Percentiles rank a stretch among this genome's conserved stretches.
These are phyloP conservation scores for Hofmannophila pseudospretella DNA, from an alignment of 2,888 invertebrate genomes.

Conservation along the genomic window DNA sequence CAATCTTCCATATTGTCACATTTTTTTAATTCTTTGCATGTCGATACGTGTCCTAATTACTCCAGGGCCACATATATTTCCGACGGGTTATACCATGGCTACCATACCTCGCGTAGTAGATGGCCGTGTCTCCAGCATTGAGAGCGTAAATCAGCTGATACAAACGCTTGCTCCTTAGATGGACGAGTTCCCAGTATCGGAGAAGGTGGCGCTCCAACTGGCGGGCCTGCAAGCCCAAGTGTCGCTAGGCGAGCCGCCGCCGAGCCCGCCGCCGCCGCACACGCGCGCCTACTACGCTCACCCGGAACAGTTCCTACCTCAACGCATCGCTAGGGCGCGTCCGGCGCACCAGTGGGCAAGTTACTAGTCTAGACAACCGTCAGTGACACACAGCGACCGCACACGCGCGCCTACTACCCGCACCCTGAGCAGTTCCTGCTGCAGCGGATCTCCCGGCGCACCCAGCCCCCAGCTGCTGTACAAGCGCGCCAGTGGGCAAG, in stretches of 20 bases:
- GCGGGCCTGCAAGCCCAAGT: slow-evolving; percentile 97
- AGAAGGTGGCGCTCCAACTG: slow-evolving; percentile 94
- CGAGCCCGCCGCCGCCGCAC: slow-evolving; percentile 83
- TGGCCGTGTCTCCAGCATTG: no score
- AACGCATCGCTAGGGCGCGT: slow-evolving; percentile 85
- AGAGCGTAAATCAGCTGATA: no score
- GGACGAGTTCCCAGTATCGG: slow-evolving; percentile 96
- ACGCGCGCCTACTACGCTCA: slow-evolving; percentile 92
- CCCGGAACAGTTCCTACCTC: slow-evolving; percentile 93
- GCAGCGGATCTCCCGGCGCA: slow-evolving; percentile 86
- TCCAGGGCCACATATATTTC: no score
- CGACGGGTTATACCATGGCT: no score
- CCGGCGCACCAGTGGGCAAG: slow-evolving; percentile 90
- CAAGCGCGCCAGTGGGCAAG: slow-evolving; percentile 90
- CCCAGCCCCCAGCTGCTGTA: no score
- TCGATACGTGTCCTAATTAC: no score
- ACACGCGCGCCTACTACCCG: slow-evolving; percentile 90
- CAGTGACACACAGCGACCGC: slow-evolving; percentile 84
- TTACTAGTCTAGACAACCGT: no score
- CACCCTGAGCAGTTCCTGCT: slow-evolving; percentile 95
- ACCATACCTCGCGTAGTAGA: no score
- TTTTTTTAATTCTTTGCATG: no score
- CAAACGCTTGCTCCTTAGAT: slow-evolving; percentile 73
- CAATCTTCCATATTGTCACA: no score
- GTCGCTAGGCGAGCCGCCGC: slow-evolving; percentile 89